Evolutionary conservation across 2,797 vertebrate genomes (phyloP).

Genomic region (Poeciliopsis gracilis): DNA sequence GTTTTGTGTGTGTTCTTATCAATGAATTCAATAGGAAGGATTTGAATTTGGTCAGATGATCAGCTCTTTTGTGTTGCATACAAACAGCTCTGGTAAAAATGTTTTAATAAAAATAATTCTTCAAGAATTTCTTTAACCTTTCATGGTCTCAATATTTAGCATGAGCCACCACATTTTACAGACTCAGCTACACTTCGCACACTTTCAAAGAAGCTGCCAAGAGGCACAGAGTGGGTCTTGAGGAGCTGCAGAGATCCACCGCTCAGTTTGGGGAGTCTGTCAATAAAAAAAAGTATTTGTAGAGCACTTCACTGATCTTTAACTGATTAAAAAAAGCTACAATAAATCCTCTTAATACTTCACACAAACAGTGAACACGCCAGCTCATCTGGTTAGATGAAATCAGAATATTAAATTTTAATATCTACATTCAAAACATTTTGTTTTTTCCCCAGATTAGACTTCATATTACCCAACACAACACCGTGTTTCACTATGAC

Average conservation of each 20-base stretch:
- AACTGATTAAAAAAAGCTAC: not conserved
- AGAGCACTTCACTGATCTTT: not conserved
- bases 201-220: not conserved
- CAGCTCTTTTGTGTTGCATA: slow-evolving; percentile 24
- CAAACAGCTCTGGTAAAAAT: slow-evolving; percentile 10
- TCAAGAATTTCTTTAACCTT: not conserved
- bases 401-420: not conserved
- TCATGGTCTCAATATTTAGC: not conserved
- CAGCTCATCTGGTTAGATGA: not conserved
- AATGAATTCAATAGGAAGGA: slow-evolving; percentile 19
- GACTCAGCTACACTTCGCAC: not conserved
- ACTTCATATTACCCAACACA: not conserved
- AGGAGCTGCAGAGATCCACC: not conserved
- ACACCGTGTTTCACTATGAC: not conserved
- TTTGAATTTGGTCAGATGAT: slow-evolving; percentile 20
- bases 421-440: not conserved
- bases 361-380: not conserved
- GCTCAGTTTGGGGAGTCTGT: not conserved
- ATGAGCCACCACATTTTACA: not conserved
- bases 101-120: slow-evolving; percentile 33
- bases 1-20: slow-evolving; percentile 27
- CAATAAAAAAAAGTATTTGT: not conserved
- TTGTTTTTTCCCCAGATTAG: too few species aligned
- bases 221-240: not conserved
- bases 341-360: not conserved